Base-by-base conservation (phyloP, 1,140 invertebrate genomes). In the Tetramorium simillimum region DNA sequence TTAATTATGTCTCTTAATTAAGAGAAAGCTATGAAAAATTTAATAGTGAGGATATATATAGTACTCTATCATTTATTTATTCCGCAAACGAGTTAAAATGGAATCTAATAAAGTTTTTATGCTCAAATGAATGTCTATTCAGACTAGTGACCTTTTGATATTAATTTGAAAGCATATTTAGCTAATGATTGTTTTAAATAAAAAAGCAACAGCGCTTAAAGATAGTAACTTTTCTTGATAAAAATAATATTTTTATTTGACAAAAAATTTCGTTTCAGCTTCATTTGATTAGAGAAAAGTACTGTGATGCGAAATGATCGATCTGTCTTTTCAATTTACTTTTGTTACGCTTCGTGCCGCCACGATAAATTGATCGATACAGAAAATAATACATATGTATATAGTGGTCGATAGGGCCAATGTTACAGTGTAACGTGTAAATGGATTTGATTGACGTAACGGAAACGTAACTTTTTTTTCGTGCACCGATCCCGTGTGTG, bases 311-410 rank as follows among this genome's bases (percentile, higher is more conserved):
- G 2, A 82, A n/a, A 16, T 3, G 18, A 60, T 58, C 28, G n/a
- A 73, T 58, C 24, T 60, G 40, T 49, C 69, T 46, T 49, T 73
- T 49, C 69, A 75, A 75, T 75, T 84, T 49, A 33, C 53, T 73
- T 46, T 49, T 49, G 70, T 73, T n/a, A 75, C 69, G 56, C 14
- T 60, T 46, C 6, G 12, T 33, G 53, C 40, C 49, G 24, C 7
- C 43, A 46, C 2, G 18, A 21, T n/a, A 43, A n/a, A 60, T 84
- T 84, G 80, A 73, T 84, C n/a, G 69, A 73, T 75, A 49, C 24
- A 21, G 40, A 46, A 73, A 62, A 60, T 33, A 33, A n/a, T 49
- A 24, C 1, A n/a, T 49, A 24, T 0, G 62, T 14, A 14, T 10
- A 46, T 60, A 18, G n/a, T 14, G 40, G 3, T 84, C 53, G 69